A percentile compares a stretch with the other conserved stretches of the same genome.
Evolutionary conservation across 2,888 invertebrate species (phyloP).

Genomic region (Octonoba sinensis): DNA sequence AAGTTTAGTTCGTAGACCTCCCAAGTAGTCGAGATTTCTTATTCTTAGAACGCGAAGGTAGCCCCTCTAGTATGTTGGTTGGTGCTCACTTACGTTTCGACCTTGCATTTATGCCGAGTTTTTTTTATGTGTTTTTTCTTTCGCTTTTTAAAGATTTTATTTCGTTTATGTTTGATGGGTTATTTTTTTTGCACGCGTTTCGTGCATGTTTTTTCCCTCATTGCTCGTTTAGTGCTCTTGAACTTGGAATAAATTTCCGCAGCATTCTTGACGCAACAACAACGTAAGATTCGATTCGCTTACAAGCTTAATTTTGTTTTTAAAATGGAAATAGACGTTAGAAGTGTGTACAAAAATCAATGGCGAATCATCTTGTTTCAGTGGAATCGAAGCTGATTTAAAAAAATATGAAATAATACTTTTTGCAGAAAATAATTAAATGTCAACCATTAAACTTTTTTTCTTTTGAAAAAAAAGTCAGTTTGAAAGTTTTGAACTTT

Average conservation of each 20-base stretch:
- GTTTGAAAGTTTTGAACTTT: no score
- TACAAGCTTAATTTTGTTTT: no score
- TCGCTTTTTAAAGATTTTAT: not conserved
- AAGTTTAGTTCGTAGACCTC: constrained; percentile 15
- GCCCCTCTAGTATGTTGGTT: constrained; percentile 7
- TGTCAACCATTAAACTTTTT: no score
- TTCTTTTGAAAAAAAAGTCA: no score
- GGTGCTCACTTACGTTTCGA: constrained; percentile 4
- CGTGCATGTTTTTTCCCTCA: constrained; percentile 5
- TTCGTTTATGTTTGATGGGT: not conserved
- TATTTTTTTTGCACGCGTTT: constrained; percentile 8
- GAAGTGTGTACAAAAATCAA: no score
- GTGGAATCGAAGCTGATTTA: no score
- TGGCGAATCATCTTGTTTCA: no score
- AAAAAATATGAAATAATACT: no score
- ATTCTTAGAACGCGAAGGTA: constrained; percentile 26
- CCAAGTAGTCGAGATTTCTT: constrained; percentile 20
- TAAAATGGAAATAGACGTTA: no score
- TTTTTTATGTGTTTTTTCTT: not conserved
- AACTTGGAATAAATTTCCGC: constrained; percentile 9
- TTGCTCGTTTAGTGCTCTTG: constrained; percentile 19
- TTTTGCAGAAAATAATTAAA: no score
- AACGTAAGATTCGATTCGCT: no score
- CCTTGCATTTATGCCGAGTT: constrained; percentile 7
- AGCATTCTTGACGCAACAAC: no score